Base-by-base conservation (phyloP, 2,113 vertebrate genomes). In the Apodemus speciosus region DNA sequence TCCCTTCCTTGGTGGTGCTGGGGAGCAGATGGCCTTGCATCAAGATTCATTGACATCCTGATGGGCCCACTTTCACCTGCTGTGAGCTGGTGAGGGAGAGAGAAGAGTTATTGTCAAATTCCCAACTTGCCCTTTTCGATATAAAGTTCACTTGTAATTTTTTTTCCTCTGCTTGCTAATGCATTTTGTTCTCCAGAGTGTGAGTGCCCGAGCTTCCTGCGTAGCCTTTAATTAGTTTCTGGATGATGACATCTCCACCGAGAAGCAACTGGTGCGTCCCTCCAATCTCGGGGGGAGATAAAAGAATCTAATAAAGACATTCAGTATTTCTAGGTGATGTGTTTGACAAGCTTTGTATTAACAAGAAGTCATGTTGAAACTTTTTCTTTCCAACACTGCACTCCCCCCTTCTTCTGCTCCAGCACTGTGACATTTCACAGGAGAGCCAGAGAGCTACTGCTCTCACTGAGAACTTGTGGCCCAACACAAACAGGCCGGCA, bases 261-360 rank as follows among this genome's bases (percentile, higher is more conserved):
- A 98, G 98, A 97, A 98, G 97, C 98, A 76, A 97, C 95, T 97
- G 95, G 89, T 93, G 66, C 92, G 32, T 98, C 98, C 97, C 96
- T 98, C 96, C 88, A 87, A 88, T 98, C 98, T 98, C 96, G 0
- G 88, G 96, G 98, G 98, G 97, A 98, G 97, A 97, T 97, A 97
- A 97, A 97, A 95, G 97, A 98, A 98, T 98, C 98, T 98, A 98
- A 98, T 98, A 98, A 98, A 98, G 98, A 98, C 97, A 95, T 98
- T 86, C 95, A 80, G 96, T 97, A 95, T 98, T 98, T 98, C 88
- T 96, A 96, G 98, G 98, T 97, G 98, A 98, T 97, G 96, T 97
- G 96, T 98, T 98, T 98, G 98, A 98, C 98, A 98, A 98, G 98
- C 97, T 98, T 97, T 92, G 97, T 98, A 97, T 98, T 98, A 98